phyloP scores from a whole-genome alignment of 2,888 invertebrate species.

The Pristionchus entomophagus region DNA sequence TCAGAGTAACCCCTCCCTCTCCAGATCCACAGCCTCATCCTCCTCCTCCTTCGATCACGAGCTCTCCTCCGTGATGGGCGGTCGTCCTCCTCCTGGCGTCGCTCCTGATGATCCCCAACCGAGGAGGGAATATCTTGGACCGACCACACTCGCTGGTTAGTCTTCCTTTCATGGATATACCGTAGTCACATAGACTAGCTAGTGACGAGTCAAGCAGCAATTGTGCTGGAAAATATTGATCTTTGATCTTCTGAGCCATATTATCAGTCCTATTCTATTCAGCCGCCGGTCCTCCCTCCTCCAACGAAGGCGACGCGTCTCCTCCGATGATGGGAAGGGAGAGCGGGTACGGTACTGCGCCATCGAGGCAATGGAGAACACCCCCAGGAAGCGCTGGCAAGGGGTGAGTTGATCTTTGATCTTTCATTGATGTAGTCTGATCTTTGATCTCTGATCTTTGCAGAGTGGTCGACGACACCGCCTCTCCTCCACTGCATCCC shows the following conservation, averaged over 20 bases:
- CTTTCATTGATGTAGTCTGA: neutral
- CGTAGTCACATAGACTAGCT: neutral
- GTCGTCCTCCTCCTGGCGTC: neutral
- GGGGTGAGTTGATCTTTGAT: constrained; percentile 29
- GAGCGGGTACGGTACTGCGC: constrained; percentile 66
- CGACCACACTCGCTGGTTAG: constrained; percentile 16
- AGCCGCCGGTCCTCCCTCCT: neutral
- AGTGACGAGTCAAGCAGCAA: neutral
- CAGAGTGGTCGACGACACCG: constrained; percentile 39
- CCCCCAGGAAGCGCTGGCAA: constrained; percentile 60
- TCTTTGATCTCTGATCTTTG: neutral
- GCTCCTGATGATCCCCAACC: neutral
- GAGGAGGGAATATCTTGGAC: constrained; percentile 8
- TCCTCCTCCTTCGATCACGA: constrained; percentile 43
- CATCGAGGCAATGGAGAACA: constrained; percentile 63
- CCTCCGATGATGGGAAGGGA: constrained; percentile 56
- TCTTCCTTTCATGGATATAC: neutral
- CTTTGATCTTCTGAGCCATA: no score
- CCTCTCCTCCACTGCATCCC: constrained; percentile 19
- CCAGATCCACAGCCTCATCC: constrained; percentile 22
- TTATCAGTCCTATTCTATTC: no score
- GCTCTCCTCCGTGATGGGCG: constrained; percentile 13
- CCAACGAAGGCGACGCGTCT: constrained; percentile 12
- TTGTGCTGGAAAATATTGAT: no score
- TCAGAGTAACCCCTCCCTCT: neutral